These are phyloP conservation scores for Eulemur coronatus DNA, from an alignment of 2,797 vertebrate genomes.

Conservation along the genomic window DNA sequence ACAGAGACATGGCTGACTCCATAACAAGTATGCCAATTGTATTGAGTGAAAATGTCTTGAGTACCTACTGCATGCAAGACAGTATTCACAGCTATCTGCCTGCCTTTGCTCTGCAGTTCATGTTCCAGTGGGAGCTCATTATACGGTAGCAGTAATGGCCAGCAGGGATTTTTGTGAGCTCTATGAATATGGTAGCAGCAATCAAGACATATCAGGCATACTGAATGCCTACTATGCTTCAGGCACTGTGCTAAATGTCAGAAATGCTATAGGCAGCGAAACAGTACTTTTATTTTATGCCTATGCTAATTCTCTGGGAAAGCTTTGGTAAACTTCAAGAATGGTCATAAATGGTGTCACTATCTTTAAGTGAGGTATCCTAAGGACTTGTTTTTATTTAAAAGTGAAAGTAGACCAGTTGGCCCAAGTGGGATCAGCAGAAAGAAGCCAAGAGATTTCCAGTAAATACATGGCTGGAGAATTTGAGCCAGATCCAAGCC, in stretches of 20 bases:
- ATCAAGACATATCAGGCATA: not conserved
- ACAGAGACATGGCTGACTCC: not conserved
- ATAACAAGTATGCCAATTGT: not conserved
- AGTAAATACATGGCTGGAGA: constrained; percentile 49
- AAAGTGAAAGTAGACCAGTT: constrained; percentile 47
- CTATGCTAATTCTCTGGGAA: not conserved
- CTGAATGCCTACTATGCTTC: not conserved
- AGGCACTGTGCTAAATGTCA: not conserved
- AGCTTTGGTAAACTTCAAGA: not conserved
- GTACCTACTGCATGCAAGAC: not conserved
- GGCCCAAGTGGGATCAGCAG: not conserved
- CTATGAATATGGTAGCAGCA: not conserved
- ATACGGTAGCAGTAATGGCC: not conserved
- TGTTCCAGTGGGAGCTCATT: not conserved
- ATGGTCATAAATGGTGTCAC: not conserved
- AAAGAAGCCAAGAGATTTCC: constrained; percentile 59
- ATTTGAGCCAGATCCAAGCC: constrained; percentile 44
- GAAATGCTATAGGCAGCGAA: not conserved
- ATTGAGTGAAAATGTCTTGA: not conserved
- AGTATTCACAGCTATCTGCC: not conserved
- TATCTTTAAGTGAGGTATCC: not conserved
- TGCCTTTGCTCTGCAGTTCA: not conserved
- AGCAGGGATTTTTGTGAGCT: not conserved
- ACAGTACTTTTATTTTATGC: not conserved
- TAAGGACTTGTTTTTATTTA: not conserved